A percentile compares a stretch with the other conserved stretches of the same genome.
These are phyloP conservation scores for Otis tarda DNA, from an alignment of 2,113 vertebrate genomes.

Conservation along the genomic window DNA sequence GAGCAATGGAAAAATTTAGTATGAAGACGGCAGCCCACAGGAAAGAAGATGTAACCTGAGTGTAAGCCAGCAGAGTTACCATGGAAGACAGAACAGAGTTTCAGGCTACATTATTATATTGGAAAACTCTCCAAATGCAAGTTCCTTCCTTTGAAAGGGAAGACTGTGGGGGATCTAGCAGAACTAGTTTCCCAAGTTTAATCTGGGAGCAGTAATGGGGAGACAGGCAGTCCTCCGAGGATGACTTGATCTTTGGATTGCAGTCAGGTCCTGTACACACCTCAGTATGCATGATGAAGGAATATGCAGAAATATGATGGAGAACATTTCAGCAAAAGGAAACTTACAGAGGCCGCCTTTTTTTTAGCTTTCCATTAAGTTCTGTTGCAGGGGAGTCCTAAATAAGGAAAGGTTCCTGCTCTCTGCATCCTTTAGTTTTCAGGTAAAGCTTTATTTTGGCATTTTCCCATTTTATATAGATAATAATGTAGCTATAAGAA, in stretches of 20 bases:
- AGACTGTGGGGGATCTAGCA: fast-evolving
- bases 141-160: background rate
- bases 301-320: background rate
- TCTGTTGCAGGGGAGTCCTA: background rate
- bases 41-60: background rate
- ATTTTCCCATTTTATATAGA: background rate
- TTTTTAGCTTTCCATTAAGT: background rate
- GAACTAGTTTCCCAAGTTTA: background rate
- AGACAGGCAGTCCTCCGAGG: background rate
- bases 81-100: background rate
- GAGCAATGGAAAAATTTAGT: background rate
- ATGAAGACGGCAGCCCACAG: background rate
- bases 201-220: background rate
- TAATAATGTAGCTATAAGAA: background rate
- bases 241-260: background rate
- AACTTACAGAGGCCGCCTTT: background rate
- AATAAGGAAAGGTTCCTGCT: background rate
- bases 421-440: background rate
- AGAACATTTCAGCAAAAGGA: background rate
- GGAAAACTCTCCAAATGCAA: background rate
- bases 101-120: background rate
- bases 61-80: background rate
- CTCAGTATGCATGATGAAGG: background rate
- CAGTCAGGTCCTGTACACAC: background rate
- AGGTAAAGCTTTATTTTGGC: background rate